Conservation (phyloP, 1,140 invertebrate genomes). For the Agrypnia vestita region DNA sequence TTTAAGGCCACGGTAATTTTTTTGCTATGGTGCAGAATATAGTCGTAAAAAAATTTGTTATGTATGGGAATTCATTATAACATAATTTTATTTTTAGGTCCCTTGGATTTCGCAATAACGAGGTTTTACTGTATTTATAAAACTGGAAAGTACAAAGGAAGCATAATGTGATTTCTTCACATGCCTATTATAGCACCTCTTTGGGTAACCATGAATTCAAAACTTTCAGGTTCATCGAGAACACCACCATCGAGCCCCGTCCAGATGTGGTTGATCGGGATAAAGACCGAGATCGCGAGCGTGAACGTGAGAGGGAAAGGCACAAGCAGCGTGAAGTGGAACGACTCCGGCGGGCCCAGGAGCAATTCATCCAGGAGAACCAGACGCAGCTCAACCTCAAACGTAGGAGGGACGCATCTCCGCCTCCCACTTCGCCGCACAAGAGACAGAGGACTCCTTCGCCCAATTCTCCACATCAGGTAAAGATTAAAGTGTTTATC, state of each 20-base stretch:
- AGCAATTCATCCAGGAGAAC: slow-evolving; percentile 56
- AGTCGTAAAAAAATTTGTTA: too few species aligned
- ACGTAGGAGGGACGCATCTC: slow-evolving; percentile 18
- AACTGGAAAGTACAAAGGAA: too few species aligned
- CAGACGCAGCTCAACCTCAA: slow-evolving; percentile 32
- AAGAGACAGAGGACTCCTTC: slow-evolving; percentile 37
- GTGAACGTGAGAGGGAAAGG: not conserved
- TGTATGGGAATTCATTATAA: too few species aligned
- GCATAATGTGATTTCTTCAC: too few species aligned
- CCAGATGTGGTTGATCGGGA: not conserved
- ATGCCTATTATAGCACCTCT: too few species aligned
- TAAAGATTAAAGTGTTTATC: not conserved
- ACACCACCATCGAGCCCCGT: slow-evolving; percentile 44
- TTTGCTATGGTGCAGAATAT: too few species aligned
- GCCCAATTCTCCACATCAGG: slow-evolving; percentile 16
- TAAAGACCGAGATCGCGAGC: not conserved
- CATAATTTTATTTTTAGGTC: too few species aligned
- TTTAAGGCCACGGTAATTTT: too few species aligned
- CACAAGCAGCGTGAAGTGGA: slow-evolving; percentile 37
- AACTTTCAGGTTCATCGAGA: slow-evolving; percentile 56
- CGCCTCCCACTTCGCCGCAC: not conserved
- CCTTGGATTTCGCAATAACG: too few species aligned
- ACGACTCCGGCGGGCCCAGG: slow-evolving; percentile 52
- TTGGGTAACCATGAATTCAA: too few species aligned
- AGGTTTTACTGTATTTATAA: too few species aligned